Evolutionary conservation across 2,797 vertebrate genomes (phyloP).

Genomic region (Mycteria americana): DNA sequence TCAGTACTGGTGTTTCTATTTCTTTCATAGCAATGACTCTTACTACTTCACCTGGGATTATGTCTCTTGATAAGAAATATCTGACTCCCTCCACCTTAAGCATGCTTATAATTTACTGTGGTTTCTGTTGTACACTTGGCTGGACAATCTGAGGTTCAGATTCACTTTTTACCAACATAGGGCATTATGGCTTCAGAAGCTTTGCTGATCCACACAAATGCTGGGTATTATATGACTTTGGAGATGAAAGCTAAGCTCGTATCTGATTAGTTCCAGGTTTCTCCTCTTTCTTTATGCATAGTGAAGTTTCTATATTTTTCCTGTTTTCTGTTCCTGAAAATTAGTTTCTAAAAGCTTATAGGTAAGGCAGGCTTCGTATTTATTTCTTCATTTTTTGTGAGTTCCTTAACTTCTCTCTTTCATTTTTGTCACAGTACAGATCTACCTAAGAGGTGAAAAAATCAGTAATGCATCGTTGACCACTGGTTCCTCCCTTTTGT

Average conservation of each 20-base stretch:
- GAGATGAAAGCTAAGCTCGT: neutral
- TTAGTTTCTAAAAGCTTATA: neutral
- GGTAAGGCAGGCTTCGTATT: neutral
- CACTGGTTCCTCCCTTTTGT: neutral
- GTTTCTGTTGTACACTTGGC: neutral
- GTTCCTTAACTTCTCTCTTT: neutral
- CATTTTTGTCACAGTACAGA: neutral
- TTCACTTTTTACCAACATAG: neutral
- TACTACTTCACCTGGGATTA: neutral
- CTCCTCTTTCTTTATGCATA: neutral
- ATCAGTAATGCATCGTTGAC: neutral
- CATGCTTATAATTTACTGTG: neutral
- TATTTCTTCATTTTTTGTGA: neutral
- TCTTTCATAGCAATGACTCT: neutral
- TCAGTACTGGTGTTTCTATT: neutral
- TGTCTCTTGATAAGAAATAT: neutral
- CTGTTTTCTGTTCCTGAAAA: neutral
- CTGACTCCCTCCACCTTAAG: neutral
- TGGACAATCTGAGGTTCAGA: neutral
- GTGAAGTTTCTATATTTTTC: neutral
- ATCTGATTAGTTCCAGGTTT: neutral
- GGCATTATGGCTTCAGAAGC: neutral
- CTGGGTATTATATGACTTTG: neutral
- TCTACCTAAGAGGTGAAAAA: neutral
- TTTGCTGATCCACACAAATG: neutral